Conservation (phyloP, 2,797 vertebrate genomes). For the Anas bernieri region DNA sequence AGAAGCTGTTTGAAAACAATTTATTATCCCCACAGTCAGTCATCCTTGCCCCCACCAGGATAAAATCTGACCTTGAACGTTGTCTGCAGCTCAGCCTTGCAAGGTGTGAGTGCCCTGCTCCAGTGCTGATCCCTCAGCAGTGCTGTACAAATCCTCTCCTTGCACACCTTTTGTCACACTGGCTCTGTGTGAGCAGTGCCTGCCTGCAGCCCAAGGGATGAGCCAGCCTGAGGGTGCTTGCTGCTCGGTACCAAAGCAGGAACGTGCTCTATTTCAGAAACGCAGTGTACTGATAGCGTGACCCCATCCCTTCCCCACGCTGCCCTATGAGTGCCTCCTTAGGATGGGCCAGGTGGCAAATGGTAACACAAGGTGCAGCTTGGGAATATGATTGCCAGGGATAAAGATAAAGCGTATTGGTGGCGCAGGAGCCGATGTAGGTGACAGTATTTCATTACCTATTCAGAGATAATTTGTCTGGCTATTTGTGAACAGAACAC, state of each 20-base stretch:
- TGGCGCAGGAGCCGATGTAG: background rate
- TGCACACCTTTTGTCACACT: accelerated
- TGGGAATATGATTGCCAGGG: background rate
- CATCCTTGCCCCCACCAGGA: background rate
- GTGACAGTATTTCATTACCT: background rate
- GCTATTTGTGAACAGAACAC: background rate
- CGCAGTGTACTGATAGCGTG: accelerated
- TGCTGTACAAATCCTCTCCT: accelerated
- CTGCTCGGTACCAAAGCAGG: background rate
- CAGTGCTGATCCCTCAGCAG: accelerated
- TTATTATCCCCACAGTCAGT: background rate
- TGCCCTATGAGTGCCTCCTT: background rate
- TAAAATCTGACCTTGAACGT: accelerated
- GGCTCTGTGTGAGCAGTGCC: accelerated
- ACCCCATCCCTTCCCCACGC: accelerated
- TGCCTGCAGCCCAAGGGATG: accelerated
- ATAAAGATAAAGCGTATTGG: accelerated
- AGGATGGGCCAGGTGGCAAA: background rate
- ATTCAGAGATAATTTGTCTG: background rate
- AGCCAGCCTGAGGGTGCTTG: background rate
- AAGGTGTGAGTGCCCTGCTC: background rate
- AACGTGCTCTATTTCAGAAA: no score
- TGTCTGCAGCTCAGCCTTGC: background rate
- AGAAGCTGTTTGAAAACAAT: background rate
- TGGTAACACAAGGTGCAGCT: background rate